Evolutionary conservation across 2,113 vertebrate genomes (phyloP), one percentile per base, ranked within the genome.

Genomic region (Phrynosoma blainvillii): DNA sequence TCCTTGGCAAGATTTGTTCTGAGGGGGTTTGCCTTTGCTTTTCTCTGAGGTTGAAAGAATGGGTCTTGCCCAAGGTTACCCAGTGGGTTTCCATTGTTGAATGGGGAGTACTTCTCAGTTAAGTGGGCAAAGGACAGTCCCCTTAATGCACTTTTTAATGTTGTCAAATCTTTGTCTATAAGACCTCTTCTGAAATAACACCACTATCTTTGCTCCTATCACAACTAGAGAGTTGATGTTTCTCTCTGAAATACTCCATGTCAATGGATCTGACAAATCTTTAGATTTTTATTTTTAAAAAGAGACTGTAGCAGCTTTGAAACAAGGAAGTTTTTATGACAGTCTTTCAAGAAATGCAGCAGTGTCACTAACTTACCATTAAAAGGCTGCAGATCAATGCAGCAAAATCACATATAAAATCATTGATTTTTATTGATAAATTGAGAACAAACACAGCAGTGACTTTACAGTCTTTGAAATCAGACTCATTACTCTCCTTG

Each of bases 401-500:
- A 86, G 84, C 20, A 62, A 74, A 90, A 89, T 91, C 92, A 91
- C 0, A 47, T 30, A 30, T 40, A 91, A 81, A 62, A 79, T 52
- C 1, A 36, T 12, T 88, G 68, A 81, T 93, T 93, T 94, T 91
- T 89, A 91, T 88, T 76, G 70, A 73, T 84, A 89, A 92, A 79
- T 93, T 92, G 76, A 87, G 3, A n/a, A 0, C 88, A 89, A 68
- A 88, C 70, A 82, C 13, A 88, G 66, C 88, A 91, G 81, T 81
- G 88, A 92, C 92, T 89, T 80, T 14, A 77, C 80, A 87, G 93
- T 93, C 88, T 89, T 94, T 91, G 42, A 94, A 94, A 94, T 91
- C 87, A 93, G 91, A 92, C 92, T 92, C 56, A 47, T 90, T 94
- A 92, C 87, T 81, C 68, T 94, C 88, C 93, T 95, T 92, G 89